Evolutionary conservation across 1,140 invertebrate genomes (phyloP), one percentile per base, ranked within the genome.

Genomic region (Hestina assimilis): DNA sequence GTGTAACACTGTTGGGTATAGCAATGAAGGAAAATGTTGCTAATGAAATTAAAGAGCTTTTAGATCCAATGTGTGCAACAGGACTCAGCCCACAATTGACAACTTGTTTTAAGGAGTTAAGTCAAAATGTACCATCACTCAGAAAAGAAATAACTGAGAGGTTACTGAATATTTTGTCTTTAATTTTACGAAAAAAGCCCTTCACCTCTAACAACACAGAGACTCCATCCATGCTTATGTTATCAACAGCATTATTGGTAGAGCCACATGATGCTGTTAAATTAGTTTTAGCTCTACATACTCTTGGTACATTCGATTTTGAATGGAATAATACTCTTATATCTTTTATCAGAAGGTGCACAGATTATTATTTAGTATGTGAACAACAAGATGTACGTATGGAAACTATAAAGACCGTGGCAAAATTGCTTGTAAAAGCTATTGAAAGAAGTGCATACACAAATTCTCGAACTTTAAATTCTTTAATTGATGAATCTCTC

Each of bases 291-390:
- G 98, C 98, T 0, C 87, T 99, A 1, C 92, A 95, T 69, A 99
- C 98, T 1, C 90, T 99, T 0, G 97, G 97, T 4, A 96, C 94
- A 1, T 99, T 99, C 84, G 97, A 99, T 87, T 99, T 99, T 88
- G 96, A 99, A 80, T 96, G 96, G 41, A 96, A 97, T 77, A 96
- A 98, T 82, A 96, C 95, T 21, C 87, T 98, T 53, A 92, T 98
- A 65, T 96, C 97, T 69, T 98, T 99, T 89, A 96, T 99, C 0
- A 91, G 94, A 48, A 92, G 97, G 59, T 98, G 97, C 88, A 96
- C 97, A 3, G 97, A 98, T 73, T 92, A 96, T 79, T 98, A 97
- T 78, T 89, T 99, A n/a, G 93, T 93, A 2, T 96, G 94, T 74
- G 97, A 99, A 72, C 93, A 97, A 67, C 94, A 94, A 65, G 96